Conservation (phyloP, 1,140 invertebrate species). For the Nasonia longicornis region DNA sequence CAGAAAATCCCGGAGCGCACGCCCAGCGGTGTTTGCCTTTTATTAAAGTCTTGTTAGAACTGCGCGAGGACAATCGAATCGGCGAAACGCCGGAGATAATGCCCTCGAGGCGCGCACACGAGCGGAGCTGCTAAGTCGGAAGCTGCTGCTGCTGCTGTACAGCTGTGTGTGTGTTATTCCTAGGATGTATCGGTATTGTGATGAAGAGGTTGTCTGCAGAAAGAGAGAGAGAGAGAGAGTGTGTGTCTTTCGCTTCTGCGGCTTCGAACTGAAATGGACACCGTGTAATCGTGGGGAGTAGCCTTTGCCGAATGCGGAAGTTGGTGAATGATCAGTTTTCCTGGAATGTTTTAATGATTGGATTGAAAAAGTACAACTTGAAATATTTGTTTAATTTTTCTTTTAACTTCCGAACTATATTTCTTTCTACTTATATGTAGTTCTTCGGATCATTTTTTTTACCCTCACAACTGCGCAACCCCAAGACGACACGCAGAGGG, state of each 20-base stretch:
- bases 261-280: constrained; percentile 61
- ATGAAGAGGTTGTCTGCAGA: not conserved
- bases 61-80: constrained; percentile 68
- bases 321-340: no score
- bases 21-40: constrained; percentile 65
- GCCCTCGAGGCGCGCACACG: constrained; percentile 52
- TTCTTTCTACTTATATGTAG: no score
- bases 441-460: not conserved
- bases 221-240: no score
- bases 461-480: not conserved
- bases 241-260: not conserved
- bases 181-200: not conserved
- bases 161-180: not conserved
- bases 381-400: no score
- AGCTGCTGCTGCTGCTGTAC: not conserved
- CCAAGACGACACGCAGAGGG: constrained; percentile 26
- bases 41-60: constrained; percentile 70
- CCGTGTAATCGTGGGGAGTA: constrained; percentile 56
- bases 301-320: constrained; percentile 37
- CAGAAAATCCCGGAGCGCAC: constrained; percentile 37
- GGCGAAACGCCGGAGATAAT: constrained; percentile 67
- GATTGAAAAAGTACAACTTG: no score
- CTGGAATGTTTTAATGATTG: no score
- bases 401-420: no score
- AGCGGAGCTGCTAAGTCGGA: constrained; percentile 22